phyloP scores from a whole-genome alignment of 2,888 invertebrate genomes.

The Catocala nupta region DNA sequence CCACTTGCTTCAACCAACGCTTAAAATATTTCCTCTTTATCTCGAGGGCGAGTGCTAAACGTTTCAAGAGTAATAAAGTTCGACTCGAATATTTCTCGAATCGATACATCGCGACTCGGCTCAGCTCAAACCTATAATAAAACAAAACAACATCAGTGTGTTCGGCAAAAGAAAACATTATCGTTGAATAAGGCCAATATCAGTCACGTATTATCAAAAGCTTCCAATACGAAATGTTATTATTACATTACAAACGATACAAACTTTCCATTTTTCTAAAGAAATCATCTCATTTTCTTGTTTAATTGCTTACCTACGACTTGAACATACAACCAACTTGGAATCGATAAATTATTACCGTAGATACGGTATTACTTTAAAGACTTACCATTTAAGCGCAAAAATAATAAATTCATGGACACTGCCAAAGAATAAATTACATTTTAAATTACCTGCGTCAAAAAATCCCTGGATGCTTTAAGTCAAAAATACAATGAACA shows the following conservation, averaged over 20 bases:
- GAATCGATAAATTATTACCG: constrained; percentile 9
- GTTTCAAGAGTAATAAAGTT: constrained; percentile 30
- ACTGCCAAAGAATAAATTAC: constrained; percentile 36
- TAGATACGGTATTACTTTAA: constrained; percentile 10
- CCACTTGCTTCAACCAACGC: constrained; percentile 59
- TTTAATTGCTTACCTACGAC: background rate
- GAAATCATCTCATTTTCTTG: no score
- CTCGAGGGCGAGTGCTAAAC: constrained; percentile 28
- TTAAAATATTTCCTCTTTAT: constrained; percentile 54
- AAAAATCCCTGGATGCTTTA: constrained; percentile 46
- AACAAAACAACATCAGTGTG: no score
- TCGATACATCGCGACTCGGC: background rate
- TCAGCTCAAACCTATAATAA: no score
- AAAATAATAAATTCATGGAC: constrained; percentile 26
- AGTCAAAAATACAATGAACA: constrained; percentile 61
- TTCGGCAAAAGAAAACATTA: no score
- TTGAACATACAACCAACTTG: background rate
- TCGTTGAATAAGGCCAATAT: no score
- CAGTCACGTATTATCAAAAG: no score
- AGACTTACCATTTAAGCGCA: constrained; percentile 11
- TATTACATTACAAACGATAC: background rate
- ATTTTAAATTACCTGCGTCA: constrained; percentile 35
- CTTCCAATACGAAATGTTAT: background rate
- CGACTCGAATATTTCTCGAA: constrained; percentile 10
- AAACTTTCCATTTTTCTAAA: background rate